A percentile compares a stretch with the other conserved stretches of the same genome.
Conservation (phyloP, 2,888 invertebrate genomes). For the Gastrophysa polygoni region DNA sequence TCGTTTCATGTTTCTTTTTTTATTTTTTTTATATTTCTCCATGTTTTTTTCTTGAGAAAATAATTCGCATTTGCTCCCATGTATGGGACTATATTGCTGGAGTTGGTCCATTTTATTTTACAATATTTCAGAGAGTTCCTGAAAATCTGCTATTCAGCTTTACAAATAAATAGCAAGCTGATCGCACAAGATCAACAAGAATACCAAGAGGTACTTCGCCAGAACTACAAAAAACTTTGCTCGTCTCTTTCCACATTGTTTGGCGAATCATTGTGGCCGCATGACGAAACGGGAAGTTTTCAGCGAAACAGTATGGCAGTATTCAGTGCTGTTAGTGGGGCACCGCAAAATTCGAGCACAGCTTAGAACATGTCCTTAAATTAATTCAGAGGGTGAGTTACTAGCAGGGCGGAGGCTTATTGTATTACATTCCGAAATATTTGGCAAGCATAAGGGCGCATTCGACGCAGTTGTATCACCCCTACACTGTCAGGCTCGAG, state of each 20-base stretch:
- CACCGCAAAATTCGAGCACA: constrained; percentile 80
- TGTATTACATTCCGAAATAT: not conserved
- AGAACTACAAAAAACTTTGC: constrained; percentile 87
- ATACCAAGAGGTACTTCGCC: constrained; percentile 87
- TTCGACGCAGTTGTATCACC: too few relatives aligned
- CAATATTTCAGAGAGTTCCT: constrained; percentile 77
- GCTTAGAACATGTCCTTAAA: constrained; percentile 56
- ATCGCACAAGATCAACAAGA: constrained; percentile 89
- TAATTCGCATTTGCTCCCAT: too few relatives aligned
- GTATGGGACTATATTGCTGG: too few relatives aligned
- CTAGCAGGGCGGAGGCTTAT: not conserved
- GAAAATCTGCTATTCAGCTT: constrained; percentile 85
- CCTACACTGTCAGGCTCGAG: too few relatives aligned
- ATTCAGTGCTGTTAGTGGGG: constrained; percentile 80
- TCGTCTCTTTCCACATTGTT: constrained; percentile 75
- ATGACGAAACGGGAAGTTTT: constrained; percentile 66
- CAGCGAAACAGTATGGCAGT: constrained; percentile 80
- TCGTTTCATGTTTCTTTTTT: too few relatives aligned
- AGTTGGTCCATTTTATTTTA: constrained; percentile 6
- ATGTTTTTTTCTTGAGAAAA: too few relatives aligned
- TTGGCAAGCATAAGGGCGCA: too few relatives aligned
- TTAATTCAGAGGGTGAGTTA: not conserved
- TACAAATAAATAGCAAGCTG: constrained; percentile 87
- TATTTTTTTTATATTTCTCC: too few relatives aligned
- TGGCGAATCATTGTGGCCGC: constrained; percentile 73